Conservation (phyloP, 1,140 invertebrate species). For the Formica selysi region DNA sequence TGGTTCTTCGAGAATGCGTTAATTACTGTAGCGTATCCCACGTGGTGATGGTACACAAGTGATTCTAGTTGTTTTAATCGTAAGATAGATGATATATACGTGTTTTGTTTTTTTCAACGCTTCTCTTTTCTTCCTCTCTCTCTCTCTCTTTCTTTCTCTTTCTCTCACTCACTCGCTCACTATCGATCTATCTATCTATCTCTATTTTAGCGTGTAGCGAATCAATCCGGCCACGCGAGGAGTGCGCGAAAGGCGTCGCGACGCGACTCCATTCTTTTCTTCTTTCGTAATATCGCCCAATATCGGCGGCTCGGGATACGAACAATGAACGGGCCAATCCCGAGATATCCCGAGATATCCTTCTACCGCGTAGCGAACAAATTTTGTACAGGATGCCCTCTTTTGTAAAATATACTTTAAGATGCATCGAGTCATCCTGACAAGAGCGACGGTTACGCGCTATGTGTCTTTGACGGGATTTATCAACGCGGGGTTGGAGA, state of each 20-base stretch:
- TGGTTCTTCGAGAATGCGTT: constrained; percentile 74
- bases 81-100: constrained; percentile 72
- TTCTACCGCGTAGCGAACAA: constrained; percentile 43
- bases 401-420: constrained; percentile 62
- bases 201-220: constrained; percentile 71
- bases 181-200: not conserved
- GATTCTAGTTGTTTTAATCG: constrained; percentile 83
- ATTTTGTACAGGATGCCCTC: constrained; percentile 52
- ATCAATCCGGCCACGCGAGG: constrained; percentile 57
- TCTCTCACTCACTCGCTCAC: constrained; percentile 32
- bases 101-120: constrained; percentile 61
- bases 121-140: constrained; percentile 51
- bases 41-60: constrained; percentile 83
- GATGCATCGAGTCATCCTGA: constrained; percentile 41
- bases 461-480: not conserved
- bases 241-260: constrained; percentile 79
- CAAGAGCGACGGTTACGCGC: constrained; percentile 8
- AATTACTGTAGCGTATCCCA: constrained; percentile 81
- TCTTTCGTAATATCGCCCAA: constrained; percentile 39
- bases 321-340: constrained; percentile 49
- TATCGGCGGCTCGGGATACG: constrained; percentile 53
- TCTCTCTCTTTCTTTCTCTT: constrained; percentile 43
- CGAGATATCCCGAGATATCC: constrained; percentile 1
- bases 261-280: constrained; percentile 57
- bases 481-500: not conserved